phyloP scores from a whole-genome alignment of 2,113 vertebrate species.

The Collichthys lucidus region DNA sequence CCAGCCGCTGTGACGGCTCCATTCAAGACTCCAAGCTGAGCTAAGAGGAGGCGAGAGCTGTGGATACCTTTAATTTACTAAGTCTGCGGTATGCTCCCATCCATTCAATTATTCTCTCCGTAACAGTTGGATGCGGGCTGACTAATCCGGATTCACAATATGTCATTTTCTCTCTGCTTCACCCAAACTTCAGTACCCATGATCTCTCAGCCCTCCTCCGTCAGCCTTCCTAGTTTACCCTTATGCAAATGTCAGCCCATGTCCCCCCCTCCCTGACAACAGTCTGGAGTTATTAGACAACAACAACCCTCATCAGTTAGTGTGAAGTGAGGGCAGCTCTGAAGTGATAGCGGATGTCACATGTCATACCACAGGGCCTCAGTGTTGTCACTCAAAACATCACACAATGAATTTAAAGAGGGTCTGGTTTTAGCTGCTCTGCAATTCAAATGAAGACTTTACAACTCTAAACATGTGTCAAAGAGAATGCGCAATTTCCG shows the following conservation, averaged over 20 bases:
- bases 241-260: conserved; percentile 53
- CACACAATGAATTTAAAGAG: conserved; percentile 49
- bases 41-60: conserved; percentile 40
- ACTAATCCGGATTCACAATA: conserved; percentile 35
- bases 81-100: conserved; percentile 49
- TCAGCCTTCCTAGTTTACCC: conserved; percentile 46
- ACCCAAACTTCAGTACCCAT: conserved; percentile 32
- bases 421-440: conserved; percentile 21
- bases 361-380: conserved; percentile 56
- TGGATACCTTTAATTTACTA: conserved; percentile 69
- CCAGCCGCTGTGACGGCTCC: conserved; percentile 60
- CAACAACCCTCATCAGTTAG: conserved; percentile 61
- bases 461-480: conserved; percentile 43
- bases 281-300: conserved; percentile 69
- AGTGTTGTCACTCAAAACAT: conserved; percentile 67
- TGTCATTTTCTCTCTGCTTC: conserved; percentile 37
- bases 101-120: conserved; percentile 40
- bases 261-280: conserved; percentile 8
- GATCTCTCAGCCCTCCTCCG: conserved; percentile 41
- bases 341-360: conserved; percentile 60
- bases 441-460: conserved; percentile 65
- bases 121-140: conserved; percentile 31
- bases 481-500: conserved; percentile 40
- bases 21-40: conserved; percentile 42
- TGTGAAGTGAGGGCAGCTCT: conserved; percentile 52